A percentile compares a stretch with the other conserved stretches of the same genome.
Evolutionary conservation across 2,113 vertebrate genomes (phyloP).

Genomic region (Vulpes ferrilata): DNA sequence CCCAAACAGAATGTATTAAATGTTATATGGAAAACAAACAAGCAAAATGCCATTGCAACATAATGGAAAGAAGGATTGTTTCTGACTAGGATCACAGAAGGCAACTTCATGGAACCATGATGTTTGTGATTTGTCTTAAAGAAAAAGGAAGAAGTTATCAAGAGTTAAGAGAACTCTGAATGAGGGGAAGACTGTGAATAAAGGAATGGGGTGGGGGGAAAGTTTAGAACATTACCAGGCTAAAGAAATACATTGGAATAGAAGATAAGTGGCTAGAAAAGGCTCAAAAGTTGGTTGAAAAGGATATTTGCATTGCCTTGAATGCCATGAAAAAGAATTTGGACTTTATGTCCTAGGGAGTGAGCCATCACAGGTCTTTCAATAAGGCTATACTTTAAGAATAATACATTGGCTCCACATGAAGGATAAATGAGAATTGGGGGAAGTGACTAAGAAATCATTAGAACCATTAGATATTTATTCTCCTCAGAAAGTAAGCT

Average conservation of each 20-base stretch:
- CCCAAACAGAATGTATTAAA: not conserved
- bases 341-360: not conserved
- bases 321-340: slow-evolving; percentile 31
- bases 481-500: not conserved
- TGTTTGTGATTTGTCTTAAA: not conserved
- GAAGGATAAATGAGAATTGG: not conserved
- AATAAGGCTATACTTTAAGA: not conserved
- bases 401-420: not conserved
- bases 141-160: slow-evolving; percentile 6
- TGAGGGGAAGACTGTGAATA: not conserved
- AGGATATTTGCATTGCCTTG: slow-evolving; percentile 9
- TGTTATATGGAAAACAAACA: not conserved
- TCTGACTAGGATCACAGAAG: not conserved
- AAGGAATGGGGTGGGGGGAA: not conserved
- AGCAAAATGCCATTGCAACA: not conserved
- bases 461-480: not conserved
- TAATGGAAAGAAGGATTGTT: slow-evolving; percentile 29
- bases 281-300: slow-evolving; percentile 55
- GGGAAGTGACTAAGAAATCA: not conserved
- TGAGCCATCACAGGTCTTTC: not conserved
- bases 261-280: not conserved
- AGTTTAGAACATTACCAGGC: not conserved
- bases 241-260: slow-evolving; percentile 32
- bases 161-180: not conserved
- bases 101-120: not conserved